A percentile compares a stretch with the other conserved stretches of the same genome.
phyloP scores from a whole-genome alignment of 1,140 invertebrate genomes.

The Ceratosolen fusciceps region DNA sequence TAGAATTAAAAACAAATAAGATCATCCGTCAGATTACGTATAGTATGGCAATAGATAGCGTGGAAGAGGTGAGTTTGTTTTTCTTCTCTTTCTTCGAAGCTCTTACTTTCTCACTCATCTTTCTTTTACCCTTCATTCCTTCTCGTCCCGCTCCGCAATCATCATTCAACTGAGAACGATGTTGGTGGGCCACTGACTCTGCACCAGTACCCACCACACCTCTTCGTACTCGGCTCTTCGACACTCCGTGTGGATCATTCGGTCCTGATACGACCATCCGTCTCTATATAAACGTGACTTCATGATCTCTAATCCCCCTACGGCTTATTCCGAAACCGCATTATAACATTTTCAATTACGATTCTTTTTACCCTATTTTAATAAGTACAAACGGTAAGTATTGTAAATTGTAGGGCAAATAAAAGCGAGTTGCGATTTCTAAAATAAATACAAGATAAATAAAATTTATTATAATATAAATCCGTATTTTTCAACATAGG shows the following conservation, averaged over 20 bases:
- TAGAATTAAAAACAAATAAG: too few species aligned
- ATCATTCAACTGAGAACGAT: not conserved
- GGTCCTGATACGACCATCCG: not conserved
- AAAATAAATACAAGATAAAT: too few species aligned
- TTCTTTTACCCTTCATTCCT: not conserved
- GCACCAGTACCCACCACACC: not conserved
- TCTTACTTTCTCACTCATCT: not conserved
- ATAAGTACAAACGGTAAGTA: too few species aligned
- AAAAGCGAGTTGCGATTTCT: too few species aligned
- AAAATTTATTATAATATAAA: not conserved
- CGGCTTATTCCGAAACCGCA: not conserved
- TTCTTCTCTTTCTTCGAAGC: not conserved
- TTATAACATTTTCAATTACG: not conserved
- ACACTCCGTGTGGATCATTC: not conserved
- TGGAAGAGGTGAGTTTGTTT: not conserved
- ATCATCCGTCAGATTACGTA: not conserved
- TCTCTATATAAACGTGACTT: not conserved
- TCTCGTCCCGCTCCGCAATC: not conserved
- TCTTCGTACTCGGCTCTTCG: not conserved
- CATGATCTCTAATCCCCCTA: not conserved
- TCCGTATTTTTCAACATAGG: too few species aligned
- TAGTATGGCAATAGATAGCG: not conserved
- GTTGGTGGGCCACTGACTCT: constrained; percentile 2
- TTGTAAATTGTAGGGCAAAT: too few species aligned
- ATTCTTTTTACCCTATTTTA: too few species aligned